Evolutionary conservation across 2,113 vertebrate species (phyloP).

Genomic region (Caretta caretta): DNA sequence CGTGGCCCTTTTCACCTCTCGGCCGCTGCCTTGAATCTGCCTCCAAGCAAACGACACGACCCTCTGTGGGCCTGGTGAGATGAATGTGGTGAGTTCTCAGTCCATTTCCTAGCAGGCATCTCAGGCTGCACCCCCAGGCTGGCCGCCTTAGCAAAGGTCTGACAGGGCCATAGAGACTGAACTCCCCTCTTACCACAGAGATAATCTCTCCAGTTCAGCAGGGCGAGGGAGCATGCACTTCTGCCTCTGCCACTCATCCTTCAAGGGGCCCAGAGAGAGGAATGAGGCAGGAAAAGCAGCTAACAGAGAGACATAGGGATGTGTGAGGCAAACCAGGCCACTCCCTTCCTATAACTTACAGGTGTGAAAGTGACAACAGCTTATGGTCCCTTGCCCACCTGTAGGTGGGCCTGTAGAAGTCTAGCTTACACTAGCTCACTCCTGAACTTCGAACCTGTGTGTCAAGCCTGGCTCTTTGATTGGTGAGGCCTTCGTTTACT

Average conservation of each 20-base stretch:
- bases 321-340: neutral
- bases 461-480: neutral
- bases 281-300: neutral
- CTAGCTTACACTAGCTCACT: neutral
- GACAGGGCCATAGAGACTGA: neutral
- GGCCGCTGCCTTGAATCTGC: neutral
- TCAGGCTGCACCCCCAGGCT: neutral
- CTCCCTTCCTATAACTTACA: neutral
- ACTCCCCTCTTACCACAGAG: neutral
- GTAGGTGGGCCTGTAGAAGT: neutral
- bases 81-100: fast-evolving
- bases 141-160: neutral
- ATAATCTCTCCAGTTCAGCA: neutral
- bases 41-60: neutral
- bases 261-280: neutral
- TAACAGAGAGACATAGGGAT: neutral
- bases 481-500: neutral
- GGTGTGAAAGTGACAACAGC: neutral
- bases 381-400: neutral
- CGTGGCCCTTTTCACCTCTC: fast-evolving
- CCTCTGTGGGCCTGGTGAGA: neutral
- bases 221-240: neutral
- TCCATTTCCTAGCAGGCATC: neutral
- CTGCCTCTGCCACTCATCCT: neutral
- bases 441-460: neutral